Percentiles rank a stretch among this genome's conserved stretches.
Evolutionary conservation across 2,797 vertebrate species (phyloP).

Genomic region (Enteromius fasciolatus): DNA sequence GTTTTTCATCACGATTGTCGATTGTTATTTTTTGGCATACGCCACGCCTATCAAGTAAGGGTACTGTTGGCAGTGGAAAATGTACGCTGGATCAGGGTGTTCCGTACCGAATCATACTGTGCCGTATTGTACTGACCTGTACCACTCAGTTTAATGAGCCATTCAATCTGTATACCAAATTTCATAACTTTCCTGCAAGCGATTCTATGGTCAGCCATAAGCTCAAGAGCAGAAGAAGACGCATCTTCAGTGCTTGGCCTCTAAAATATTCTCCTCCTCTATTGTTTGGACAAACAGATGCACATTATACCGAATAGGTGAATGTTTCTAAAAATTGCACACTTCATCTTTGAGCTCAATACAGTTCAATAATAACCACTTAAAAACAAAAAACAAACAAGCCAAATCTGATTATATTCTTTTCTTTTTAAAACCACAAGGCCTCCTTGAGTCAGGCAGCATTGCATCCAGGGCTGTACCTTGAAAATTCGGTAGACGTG

Average conservation of each 20-base stretch:
- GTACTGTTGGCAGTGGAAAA: too few relatives aligned
- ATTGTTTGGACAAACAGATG: neutral
- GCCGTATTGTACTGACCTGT: too few relatives aligned
- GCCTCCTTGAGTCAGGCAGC: neutral
- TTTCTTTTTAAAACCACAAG: neutral
- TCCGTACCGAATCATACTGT: too few relatives aligned
- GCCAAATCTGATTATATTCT: slow-evolving; percentile 37
- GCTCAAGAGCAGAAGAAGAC: neutral
- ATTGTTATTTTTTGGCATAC: too few relatives aligned
- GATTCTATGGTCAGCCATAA: neutral
- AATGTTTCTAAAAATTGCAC: neutral
- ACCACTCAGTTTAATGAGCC: too few relatives aligned
- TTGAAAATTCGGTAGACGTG: slow-evolving; percentile 2
- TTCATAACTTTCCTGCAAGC: neutral
- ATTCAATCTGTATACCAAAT: neutral
- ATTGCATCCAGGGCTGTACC: slow-evolving; percentile 7
- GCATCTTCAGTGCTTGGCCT: neutral
- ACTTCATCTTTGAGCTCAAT: neutral
- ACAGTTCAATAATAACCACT: slow-evolving; percentile 7
- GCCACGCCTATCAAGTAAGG: too few relatives aligned
- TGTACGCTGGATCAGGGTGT: too few relatives aligned
- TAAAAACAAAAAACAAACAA: slow-evolving; percentile 50
- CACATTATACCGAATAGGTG: neutral
- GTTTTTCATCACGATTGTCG: too few relatives aligned
- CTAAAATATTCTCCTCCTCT: neutral